phyloP scores from a whole-genome alignment of 2,888 invertebrate genomes.

The Cantharis rustica region DNA sequence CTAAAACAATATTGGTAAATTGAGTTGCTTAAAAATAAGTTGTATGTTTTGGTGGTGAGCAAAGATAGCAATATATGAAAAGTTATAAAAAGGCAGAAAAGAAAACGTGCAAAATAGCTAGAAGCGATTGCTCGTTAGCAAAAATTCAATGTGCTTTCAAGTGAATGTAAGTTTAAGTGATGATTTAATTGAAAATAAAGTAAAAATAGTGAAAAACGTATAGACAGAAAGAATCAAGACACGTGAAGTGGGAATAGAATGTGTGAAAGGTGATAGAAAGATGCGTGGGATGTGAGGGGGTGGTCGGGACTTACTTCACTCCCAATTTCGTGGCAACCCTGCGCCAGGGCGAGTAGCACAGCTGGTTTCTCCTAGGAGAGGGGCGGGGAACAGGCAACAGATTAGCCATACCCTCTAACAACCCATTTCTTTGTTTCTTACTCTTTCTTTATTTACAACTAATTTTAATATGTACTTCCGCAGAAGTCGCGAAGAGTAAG shows the following conservation, averaged over 20 bases:
- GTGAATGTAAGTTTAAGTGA: slow-evolving; percentile 6
- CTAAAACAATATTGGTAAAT: neutral
- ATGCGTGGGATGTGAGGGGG: slow-evolving; percentile 43
- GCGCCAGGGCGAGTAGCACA: slow-evolving; percentile 91
- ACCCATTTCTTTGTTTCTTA: slow-evolving; percentile 27
- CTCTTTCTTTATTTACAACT: slow-evolving; percentile 5
- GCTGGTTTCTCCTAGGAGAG: slow-evolving; percentile 65
- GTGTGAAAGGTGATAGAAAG: slow-evolving; percentile 26
- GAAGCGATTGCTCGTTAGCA: slow-evolving; percentile 23
- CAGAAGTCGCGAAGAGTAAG: slow-evolving; percentile 27
- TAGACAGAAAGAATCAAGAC: slow-evolving; percentile 42
- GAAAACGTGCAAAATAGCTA: slow-evolving; percentile 1
- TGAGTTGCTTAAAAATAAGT: slow-evolving; percentile 1
- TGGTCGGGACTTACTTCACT: slow-evolving; percentile 83
- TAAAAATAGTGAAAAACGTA: slow-evolving; percentile 31
- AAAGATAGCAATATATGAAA: slow-evolving; percentile 25
- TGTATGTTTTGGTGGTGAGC: slow-evolving; percentile 26
- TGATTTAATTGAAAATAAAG: slow-evolving; percentile 5
- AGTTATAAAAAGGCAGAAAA: slow-evolving; percentile 14
- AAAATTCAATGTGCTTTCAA: slow-evolving; percentile 11
- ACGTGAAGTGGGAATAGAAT: slow-evolving; percentile 8
- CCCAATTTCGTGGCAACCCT: slow-evolving; percentile 92
- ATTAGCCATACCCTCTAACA: slow-evolving; percentile 55
- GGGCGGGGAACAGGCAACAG: slow-evolving; percentile 58
- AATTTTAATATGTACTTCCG: neutral